Conservation (phyloP, 2,888 invertebrate species). For the Mycalesis mineus region DNA sequence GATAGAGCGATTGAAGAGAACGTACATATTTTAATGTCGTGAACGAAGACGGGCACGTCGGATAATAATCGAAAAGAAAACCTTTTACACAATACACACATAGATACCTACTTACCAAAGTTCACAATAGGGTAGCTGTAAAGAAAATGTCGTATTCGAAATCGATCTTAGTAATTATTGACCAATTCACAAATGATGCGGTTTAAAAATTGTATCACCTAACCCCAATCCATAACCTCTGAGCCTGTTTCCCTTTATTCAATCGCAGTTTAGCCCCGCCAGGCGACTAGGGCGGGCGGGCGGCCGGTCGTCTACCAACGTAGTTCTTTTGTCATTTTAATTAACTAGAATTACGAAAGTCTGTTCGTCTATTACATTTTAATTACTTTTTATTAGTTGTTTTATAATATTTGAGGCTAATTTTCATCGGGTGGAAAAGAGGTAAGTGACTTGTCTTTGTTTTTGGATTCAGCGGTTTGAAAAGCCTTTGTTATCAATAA, state of each 20-base stretch:
- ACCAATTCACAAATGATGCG: background rate
- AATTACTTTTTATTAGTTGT: background rate
- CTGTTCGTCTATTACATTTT: background rate
- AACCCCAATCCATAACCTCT: conserved; percentile 11
- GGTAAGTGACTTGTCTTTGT: conserved; percentile 45
- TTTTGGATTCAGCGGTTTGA: conserved; percentile 5
- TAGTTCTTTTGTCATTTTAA: background rate
- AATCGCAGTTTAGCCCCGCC: conserved; percentile 38
- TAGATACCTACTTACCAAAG: too few species aligned
- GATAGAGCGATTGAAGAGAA: too few species aligned
- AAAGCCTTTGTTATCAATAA: background rate
- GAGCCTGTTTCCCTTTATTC: conserved; percentile 11
- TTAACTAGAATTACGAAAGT: conserved; percentile 3
- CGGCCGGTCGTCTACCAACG: conserved; percentile 32
- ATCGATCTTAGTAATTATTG: too few species aligned
- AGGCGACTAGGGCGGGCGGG: conserved; percentile 44
- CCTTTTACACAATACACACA: too few species aligned
- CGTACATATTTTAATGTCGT: too few species aligned
- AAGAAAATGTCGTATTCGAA: too few species aligned
- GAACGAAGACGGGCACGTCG: too few species aligned
- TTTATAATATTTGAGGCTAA: background rate
- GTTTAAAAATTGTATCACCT: background rate
- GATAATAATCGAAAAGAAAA: too few species aligned
- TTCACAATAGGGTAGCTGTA: too few species aligned
- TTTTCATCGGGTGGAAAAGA: conserved; percentile 7